phyloP scores from a whole-genome alignment of 2,113 vertebrate genomes.

The Micronycteris hirsuta region DNA sequence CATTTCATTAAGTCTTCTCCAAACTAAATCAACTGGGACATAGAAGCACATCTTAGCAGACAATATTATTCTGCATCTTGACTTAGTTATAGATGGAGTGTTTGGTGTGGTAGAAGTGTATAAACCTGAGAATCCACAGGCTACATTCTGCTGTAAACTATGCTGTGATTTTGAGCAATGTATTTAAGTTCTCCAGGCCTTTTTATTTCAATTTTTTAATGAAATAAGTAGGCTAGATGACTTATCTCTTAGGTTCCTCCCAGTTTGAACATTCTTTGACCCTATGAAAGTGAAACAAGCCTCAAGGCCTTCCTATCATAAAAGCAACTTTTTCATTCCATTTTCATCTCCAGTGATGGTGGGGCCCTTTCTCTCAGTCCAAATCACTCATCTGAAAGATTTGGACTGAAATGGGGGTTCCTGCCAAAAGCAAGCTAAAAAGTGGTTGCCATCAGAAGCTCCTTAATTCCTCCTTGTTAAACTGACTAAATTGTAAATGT shows the following conservation, averaged over 20 bases:
- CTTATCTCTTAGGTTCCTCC: background rate
- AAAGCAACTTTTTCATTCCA: constrained; percentile 35
- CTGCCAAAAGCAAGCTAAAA: constrained; percentile 29
- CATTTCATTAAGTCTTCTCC: background rate
- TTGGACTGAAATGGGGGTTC: constrained; percentile 9
- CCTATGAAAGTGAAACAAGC: background rate
- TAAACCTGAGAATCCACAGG: background rate
- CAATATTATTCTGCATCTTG: background rate
- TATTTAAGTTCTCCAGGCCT: background rate
- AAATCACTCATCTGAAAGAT: constrained; percentile 15
- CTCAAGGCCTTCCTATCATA: background rate
- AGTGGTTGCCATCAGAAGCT: background rate
- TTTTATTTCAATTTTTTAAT: background rate
- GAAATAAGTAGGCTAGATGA: background rate
- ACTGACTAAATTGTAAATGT: background rate
- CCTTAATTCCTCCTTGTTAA: background rate
- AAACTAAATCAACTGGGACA: background rate
- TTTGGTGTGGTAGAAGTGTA: background rate
- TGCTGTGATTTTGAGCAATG: background rate
- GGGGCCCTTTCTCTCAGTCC: background rate
- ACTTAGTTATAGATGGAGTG: background rate
- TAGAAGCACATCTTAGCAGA: background rate
- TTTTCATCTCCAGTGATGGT: background rate
- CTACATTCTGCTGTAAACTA: background rate
- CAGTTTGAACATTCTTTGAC: background rate